Percentiles rank a stretch among this genome's conserved stretches.
Conservation (phyloP, 2,113 vertebrate species). For the Oenanthe oenanthe region DNA sequence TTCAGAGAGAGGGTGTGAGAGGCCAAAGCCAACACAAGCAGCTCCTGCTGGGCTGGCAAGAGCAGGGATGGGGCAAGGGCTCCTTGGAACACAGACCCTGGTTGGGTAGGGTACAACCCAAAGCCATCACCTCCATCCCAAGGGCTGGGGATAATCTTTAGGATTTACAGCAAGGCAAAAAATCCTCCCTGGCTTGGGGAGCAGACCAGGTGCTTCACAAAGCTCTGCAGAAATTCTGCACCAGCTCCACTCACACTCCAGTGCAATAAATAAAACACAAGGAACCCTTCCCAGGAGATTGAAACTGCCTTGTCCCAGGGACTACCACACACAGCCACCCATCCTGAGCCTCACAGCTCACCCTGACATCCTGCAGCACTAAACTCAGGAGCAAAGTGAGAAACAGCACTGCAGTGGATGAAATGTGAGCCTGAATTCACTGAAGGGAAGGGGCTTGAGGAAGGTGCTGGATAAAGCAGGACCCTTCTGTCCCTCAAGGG, state of each 20-base stretch:
- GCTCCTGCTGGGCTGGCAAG: not conserved
- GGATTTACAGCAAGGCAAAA: fast-evolving
- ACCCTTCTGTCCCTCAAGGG: fast-evolving
- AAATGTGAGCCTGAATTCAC: fast-evolving
- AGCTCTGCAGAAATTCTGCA: not conserved
- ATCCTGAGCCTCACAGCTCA: not conserved
- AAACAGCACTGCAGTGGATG: not conserved
- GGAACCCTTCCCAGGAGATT: not conserved
- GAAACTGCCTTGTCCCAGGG: not conserved
- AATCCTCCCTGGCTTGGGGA: not conserved
- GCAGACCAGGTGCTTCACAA: not conserved
- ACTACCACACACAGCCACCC: not conserved
- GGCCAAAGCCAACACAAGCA: not conserved
- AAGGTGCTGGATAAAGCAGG: not conserved
- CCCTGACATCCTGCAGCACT: not conserved
- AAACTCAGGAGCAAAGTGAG: not conserved
- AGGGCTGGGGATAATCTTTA: not conserved
- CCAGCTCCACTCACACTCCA: not conserved
- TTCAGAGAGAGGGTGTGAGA: not conserved
- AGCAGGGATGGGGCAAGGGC: not conserved
- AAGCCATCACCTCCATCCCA: not conserved
- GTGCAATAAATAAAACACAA: not conserved
- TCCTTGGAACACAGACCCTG: fast-evolving
- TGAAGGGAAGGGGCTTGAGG: not conserved
- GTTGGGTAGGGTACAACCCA: fast-evolving